Evolutionary conservation across 2,888 invertebrate genomes (phyloP), one percentile per base, ranked within the genome.

Genomic region (Chymomyza fuscimana): DNA sequence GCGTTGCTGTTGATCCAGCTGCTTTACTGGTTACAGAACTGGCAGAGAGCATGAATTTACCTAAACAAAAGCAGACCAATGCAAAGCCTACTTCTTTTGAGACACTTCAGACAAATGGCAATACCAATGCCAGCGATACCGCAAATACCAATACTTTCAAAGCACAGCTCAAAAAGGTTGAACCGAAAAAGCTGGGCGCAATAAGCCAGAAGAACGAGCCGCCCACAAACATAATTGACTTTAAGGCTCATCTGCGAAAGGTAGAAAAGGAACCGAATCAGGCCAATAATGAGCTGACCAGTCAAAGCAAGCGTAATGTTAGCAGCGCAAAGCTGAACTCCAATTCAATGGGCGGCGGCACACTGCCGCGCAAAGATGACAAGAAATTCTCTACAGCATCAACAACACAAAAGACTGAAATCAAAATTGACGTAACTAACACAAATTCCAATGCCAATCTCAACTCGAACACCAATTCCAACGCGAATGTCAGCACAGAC

Each of bases 211-310:
- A 93, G 80, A 93, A 94, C 54, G 92, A 92, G 54, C 94, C 94
- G 51, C 93, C 86, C 50, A 80, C 82, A 36, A 91, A 94, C 60
- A 96, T 96, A 67, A 95, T 96, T 64, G 96, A 97, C 89, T 96
- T 97, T 81, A 97, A 97, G 87, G 95, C 97, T 1, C 94, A 96
- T 69, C 92, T 97, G 89, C 94, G 97, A 87, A 96, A 96, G 93
- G 96, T 97, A 0, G 96, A 96, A 69, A 93, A 93, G 73, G 86
- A 79, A 54, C 77, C 69, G 54, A 69, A 50, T 12, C 59, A 40
- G 19, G 59, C 29, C 59, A 56, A 19, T 5, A 46, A 15, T 12
- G 50, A 40, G 67, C 76, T 73, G 56, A 36, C 67, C 62, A 80
- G 60, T 71, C 74, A 60, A 79, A 78, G n/a, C 75, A 72, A 73